These are phyloP conservation scores for Heliconius hermathena DNA, from an alignment of 1,140 invertebrate species.

Conservation along the genomic window DNA sequence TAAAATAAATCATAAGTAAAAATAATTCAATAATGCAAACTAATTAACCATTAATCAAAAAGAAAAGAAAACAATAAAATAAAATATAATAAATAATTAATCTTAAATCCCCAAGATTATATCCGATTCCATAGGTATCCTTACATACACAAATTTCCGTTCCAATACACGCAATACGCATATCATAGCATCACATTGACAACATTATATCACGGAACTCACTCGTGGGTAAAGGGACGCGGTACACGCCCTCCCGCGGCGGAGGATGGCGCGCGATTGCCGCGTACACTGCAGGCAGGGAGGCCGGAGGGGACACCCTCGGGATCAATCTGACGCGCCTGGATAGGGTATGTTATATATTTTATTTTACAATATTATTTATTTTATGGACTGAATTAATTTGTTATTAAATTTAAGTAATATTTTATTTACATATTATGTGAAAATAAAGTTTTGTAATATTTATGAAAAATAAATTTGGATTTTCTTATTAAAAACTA, in stretches of 20 bases:
- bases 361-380: background rate
- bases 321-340: conserved; percentile 70
- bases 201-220: conserved; percentile 58
- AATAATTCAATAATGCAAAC: background rate
- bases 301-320: conserved; percentile 58
- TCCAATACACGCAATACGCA: conserved; percentile 56
- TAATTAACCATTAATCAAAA: background rate
- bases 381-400: background rate
- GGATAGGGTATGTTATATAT: conserved; percentile 42
- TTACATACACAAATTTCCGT: conserved; percentile 55
- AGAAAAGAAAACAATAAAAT: background rate
- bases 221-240: background rate
- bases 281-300: conserved; percentile 53
- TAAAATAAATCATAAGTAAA: background rate
- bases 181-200: conserved; percentile 57
- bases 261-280: conserved; percentile 74
- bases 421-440: no score
- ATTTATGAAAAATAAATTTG: no score
- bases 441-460: no score
- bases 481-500: no score
- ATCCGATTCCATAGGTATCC: conserved; percentile 46
- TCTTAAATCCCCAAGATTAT: conserved; percentile 58
- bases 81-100: conserved; percentile 27
- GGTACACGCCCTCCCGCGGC: conserved; percentile 67
- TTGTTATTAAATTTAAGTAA: no score